phyloP scores from a whole-genome alignment of 2,888 invertebrate genomes.

The Chrysolina oricalcia region DNA sequence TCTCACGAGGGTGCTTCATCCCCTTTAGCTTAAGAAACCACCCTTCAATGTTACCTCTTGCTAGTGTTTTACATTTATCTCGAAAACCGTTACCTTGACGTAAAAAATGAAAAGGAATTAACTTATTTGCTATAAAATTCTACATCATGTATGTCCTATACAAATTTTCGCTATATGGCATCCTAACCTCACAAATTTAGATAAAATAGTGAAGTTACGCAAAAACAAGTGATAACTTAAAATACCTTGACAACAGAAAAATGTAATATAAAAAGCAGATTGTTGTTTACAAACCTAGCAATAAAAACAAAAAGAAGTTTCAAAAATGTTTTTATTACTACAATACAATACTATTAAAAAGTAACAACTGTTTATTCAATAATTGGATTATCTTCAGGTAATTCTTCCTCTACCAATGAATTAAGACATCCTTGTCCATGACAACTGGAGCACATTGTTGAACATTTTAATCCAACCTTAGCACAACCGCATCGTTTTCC shows the following conservation, averaged over 20 bases:
- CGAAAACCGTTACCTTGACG: background rate
- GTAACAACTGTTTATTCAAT: background rate
- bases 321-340: slow-evolving; percentile 1
- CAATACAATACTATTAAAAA: background rate
- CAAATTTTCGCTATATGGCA: background rate
- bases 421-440: background rate
- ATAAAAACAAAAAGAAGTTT: slow-evolving; percentile 1
- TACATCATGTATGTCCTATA: background rate
- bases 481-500: background rate
- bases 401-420: background rate
- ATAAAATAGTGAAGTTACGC: slow-evolving; percentile 1
- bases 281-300: slow-evolving; percentile 4
- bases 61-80: background rate
- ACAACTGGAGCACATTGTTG: background rate
- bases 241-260: background rate
- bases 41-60: background rate
- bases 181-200: slow-evolving; percentile 2
- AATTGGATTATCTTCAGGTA: background rate
- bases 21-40: background rate
- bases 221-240: slow-evolving; percentile 5
- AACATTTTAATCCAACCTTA: background rate
- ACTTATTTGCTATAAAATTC: no score
- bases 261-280: background rate
- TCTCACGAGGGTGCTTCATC: no score
- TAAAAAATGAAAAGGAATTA: no score